Conservation (phyloP, 2,888 invertebrate species). For the Agrochola macilenta region DNA sequence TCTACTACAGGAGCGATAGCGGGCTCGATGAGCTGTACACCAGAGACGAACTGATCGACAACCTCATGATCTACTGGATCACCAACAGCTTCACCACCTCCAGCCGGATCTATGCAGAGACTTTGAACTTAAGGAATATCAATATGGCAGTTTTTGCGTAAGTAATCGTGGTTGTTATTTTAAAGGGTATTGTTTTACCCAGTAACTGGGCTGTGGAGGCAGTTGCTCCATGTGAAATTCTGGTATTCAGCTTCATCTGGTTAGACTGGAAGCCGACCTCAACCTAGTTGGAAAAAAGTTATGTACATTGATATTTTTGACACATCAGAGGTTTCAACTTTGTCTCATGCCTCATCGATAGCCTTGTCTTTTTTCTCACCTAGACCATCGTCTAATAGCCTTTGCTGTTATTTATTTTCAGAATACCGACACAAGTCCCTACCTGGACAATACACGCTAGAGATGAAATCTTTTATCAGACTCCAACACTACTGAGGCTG, state of each 20-base stretch:
- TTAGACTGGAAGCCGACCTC: not conserved
- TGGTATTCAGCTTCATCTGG: not conserved
- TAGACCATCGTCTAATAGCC: not conserved
- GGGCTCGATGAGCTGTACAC: conserved; percentile 90
- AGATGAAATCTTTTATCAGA: conserved; percentile 91
- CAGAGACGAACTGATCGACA: conserved; percentile 92
- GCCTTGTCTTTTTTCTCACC: not conserved
- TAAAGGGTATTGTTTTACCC: too few relatives aligned
- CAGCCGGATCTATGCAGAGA: conserved; percentile 91
- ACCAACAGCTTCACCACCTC: conserved; percentile 93
- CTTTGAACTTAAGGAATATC: conserved; percentile 69
- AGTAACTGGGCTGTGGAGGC: too few relatives aligned
- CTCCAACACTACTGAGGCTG: conserved; percentile 89
- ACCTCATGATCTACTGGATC: conserved; percentile 92
- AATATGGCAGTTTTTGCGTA: conserved; percentile 77
- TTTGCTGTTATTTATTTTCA: conserved; percentile 24
- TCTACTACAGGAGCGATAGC: conserved; percentile 86
- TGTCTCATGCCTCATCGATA: not conserved
- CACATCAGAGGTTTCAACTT: not conserved
- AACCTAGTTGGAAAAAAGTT: not conserved
- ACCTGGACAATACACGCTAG: too few relatives aligned
- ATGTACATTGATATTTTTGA: too few relatives aligned
- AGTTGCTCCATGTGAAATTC: not conserved
- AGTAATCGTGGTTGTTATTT: not conserved
- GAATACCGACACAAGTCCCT: conserved; percentile 90